Base-by-base conservation (phyloP, 2,888 invertebrate species). In the Synanthedon andrenaeformis region DNA sequence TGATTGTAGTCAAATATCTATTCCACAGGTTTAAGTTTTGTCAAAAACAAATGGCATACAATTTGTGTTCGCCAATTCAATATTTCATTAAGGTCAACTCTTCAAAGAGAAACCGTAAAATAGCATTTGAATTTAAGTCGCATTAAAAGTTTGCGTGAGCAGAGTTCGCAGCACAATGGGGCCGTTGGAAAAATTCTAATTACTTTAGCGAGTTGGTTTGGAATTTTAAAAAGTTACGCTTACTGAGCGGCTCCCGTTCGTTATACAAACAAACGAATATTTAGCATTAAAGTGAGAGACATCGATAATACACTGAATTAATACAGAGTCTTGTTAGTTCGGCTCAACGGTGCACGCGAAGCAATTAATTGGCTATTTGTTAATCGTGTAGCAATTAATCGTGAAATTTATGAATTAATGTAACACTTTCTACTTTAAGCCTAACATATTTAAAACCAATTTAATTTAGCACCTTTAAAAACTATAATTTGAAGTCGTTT, bases 61-160 rank as follows among this genome's bases (percentile, higher is more conserved):
- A 45, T 45, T 45, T 45, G 45, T 19, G 52, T 45, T 45, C 45
- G 28, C 45, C 35, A 23, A 45, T 48, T 71, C 67, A 66, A 75
- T 72, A 71, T 74, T 74, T 75, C 69, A 78, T 76, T 78, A 72
- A 75, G 78, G 74, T 72, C 69, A 74, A 74, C 75, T 73, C 71
- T 65, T 72, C 74, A 74, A 76, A 79, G 72, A 70, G 73, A 76
- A 76, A 76, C 77, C 78, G 76, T 77, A 78, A 81, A 82, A 82
- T 77, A 78, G 76, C 80, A 82, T 82, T 82, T 79, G 77, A 80
- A 82, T 82, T 79, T 78, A 82, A 82, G 82, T 79, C 82, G 76
- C 82, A 82, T 83, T 84, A 84, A 83, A 84, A 84, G 82, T 84
- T 84, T 79, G 71, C 78, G 79, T 78, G 80, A 78, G 79, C 74